Conservation (phyloP, 2,888 invertebrate genomes). For the Drosophila picticornis region DNA sequence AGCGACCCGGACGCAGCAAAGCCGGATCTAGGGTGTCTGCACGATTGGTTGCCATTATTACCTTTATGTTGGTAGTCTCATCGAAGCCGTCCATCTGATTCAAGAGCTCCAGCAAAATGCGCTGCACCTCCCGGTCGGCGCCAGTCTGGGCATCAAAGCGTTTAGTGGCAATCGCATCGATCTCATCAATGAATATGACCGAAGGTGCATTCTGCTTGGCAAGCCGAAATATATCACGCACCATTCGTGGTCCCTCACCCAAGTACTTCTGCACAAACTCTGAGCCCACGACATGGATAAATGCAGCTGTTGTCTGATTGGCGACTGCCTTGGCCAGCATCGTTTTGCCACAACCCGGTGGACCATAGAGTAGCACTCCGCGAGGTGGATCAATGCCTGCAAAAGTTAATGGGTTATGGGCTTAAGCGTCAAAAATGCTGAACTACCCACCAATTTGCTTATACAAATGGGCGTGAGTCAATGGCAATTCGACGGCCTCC, state of each 20-base stretch:
- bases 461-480: slow-evolving; percentile 99
- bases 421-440: fast-evolving
- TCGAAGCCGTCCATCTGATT: slow-evolving; percentile 99
- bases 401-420: neutral
- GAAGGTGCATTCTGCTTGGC: slow-evolving; percentile 99
- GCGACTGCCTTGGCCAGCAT: slow-evolving; percentile 99
- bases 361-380: slow-evolving; percentile 99
- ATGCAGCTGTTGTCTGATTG: slow-evolving; percentile 99
- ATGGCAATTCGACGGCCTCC: slow-evolving; percentile 98
- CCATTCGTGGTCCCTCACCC: slow-evolving; percentile 99
- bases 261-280: slow-evolving; percentile 99
- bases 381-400: slow-evolving; percentile 96
- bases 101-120: slow-evolving; percentile 97
- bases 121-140: slow-evolving; percentile 98
- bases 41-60: slow-evolving; percentile 98
- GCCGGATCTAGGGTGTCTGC: slow-evolving; percentile 99
- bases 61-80: slow-evolving; percentile 99
- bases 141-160: slow-evolving; percentile 99
- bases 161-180: slow-evolving; percentile 99
- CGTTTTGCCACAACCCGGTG: slow-evolving; percentile 99
- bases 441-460: slow-evolving; percentile 93
- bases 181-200: slow-evolving; percentile 99
- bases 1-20: slow-evolving; percentile 89
- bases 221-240: slow-evolving; percentile 98
- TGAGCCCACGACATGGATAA: slow-evolving; percentile 99